Percentiles rank a stretch among this genome's conserved stretches.
These are phyloP conservation scores for Margaritifera margaritifera DNA, from an alignment of 2,888 invertebrate species.

Conservation along the genomic window DNA sequence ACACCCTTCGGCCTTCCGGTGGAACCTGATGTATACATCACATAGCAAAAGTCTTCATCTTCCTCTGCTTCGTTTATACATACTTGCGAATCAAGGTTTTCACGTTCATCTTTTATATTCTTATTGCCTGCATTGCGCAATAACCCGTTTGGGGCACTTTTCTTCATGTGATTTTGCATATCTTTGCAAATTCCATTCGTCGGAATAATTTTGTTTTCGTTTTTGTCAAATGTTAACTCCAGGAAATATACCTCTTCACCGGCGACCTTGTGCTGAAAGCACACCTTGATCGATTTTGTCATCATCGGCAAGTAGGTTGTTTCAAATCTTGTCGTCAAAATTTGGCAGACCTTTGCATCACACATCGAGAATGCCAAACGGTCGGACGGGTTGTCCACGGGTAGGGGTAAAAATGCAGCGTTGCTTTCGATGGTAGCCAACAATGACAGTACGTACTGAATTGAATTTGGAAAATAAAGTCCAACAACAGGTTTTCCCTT, in stretches of 20 bases:
- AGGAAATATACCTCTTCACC: too few relatives aligned
- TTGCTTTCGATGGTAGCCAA: constrained; percentile 36
- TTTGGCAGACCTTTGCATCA: constrained; percentile 28
- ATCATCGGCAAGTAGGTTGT: too few relatives aligned
- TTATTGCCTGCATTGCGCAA: not conserved
- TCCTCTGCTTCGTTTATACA: not conserved
- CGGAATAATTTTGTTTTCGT: not conserved
- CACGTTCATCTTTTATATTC: not conserved
- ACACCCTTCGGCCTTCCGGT: constrained; percentile 91
- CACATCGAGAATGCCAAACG: constrained; percentile 40
- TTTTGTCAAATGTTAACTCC: not conserved
- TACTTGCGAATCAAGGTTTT: not conserved
- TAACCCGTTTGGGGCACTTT: not conserved
- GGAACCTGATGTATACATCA: constrained; percentile 91
- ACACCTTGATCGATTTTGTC: too few relatives aligned
- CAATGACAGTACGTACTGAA: constrained; percentile 72
- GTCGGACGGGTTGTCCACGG: constrained; percentile 41
- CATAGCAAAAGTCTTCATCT: constrained; percentile 55
- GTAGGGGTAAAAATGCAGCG: constrained; percentile 50
- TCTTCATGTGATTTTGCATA: not conserved
- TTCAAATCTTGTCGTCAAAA: constrained; percentile 18
- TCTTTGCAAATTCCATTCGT: not conserved
- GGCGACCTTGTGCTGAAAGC: too few relatives aligned
- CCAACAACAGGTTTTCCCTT: constrained; percentile 22
- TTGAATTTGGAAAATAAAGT: constrained; percentile 35